Evolutionary conservation across 2,888 invertebrate species (phyloP), one percentile per base, ranked within the genome.

Genomic region (Phyllotreta cruciferae): DNA sequence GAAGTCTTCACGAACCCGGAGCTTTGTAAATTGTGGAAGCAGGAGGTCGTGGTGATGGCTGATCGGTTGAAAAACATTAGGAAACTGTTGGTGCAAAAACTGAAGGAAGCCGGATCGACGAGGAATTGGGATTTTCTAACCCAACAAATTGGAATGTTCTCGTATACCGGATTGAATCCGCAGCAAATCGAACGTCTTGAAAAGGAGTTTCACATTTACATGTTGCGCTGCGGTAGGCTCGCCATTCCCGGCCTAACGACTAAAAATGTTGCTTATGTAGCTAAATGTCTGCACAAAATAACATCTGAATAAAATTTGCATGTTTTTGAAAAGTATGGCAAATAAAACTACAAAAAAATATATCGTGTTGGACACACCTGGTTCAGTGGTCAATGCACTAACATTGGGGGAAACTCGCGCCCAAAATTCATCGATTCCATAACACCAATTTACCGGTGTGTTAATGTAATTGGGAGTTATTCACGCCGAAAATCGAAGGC

Each of bases 91-190:
- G 80, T 78, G 56, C 83, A 83, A n/a, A 82, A 84, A 52, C 78
- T 90, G 64, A 79, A 80, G 57, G 84, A 84, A 70, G 86, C 85
- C 71, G 88, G 88, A 2, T 86, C 87, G 0, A 77, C 79, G 7
- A 79, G 76, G 47, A 82, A 87, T 77, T 89, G 89, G 89, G 80
- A 84, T 56, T 88, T 89, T 75, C 87, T 89, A 70, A 85, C 85
- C 34, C 85, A 88, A 72, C 89, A 89, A 80, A 88, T 89, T 70
- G 89, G 89, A 67, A 89, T 89, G 89, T 90, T 90, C 79, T 89
- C 88, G 75, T 89, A 84, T 77, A 89, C 88, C 55, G 89, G 89
- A 60, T 82, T 89, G 75, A 85, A 82, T 11, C 82, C 83, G 13
- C 80, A 84, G 49, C 87, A 88, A 82, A 86, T 86, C 57, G 38